phyloP scores from a whole-genome alignment of 2,113 vertebrate species.

The Bubo scandiacus region DNA sequence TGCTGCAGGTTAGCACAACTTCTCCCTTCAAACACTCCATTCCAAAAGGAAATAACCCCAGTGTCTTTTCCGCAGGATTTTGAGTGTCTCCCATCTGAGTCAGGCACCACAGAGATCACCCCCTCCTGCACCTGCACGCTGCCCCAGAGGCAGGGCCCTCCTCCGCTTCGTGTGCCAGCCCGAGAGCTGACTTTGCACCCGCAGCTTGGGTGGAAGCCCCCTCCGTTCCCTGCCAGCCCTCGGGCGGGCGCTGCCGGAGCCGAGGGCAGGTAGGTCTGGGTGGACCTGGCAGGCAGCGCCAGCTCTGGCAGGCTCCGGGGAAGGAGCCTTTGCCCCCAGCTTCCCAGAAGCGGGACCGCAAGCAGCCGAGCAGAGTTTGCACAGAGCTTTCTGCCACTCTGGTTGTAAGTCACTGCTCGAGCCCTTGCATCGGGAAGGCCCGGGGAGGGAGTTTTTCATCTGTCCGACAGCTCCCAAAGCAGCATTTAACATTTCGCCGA shows the following conservation, averaged over 20 bases:
- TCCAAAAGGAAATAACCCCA: neutral
- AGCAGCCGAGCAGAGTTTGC: neutral
- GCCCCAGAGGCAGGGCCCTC: no score
- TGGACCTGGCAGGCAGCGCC: neutral
- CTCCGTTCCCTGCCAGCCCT: neutral
- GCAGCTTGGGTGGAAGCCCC: neutral
- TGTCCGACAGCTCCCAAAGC: neutral
- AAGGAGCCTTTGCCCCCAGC: neutral
- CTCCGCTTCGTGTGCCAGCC: neutral
- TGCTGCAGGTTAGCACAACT: neutral
- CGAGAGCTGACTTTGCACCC: neutral
- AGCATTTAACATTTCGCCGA: neutral
- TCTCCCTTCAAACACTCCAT: neutral
- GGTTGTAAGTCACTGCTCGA: neutral
- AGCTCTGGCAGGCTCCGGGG: neutral
- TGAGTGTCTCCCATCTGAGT: neutral
- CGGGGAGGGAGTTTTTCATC: neutral
- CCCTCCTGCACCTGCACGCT: neutral
- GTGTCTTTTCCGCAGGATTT: neutral
- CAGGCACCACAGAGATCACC: neutral
- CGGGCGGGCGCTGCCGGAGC: neutral
- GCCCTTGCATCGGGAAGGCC: neutral
- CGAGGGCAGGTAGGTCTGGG: neutral
- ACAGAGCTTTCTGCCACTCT: neutral
- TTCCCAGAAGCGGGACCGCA: neutral